Percentiles rank a stretch among this genome's conserved stretches.
Conservation (phyloP, 2,888 invertebrate genomes). For the Graphium colonna region DNA sequence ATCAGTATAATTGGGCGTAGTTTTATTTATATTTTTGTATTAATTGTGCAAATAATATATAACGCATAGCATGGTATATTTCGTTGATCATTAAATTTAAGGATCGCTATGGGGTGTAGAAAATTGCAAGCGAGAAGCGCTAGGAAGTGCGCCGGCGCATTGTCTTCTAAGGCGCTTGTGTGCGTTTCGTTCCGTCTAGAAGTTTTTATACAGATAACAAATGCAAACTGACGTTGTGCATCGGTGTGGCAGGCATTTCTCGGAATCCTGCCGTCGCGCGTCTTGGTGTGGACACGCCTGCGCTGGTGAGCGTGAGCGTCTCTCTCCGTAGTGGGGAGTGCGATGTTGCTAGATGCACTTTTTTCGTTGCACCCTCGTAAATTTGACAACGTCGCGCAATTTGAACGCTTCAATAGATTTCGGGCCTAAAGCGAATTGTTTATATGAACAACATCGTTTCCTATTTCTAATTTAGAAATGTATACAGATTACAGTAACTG, state of each 20-base stretch:
- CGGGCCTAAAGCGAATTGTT: too few species aligned
- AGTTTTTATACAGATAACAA: constrained; percentile 47
- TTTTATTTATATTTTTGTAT: too few species aligned
- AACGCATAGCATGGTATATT: not conserved
- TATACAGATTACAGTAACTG: not conserved
- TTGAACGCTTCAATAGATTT: constrained; percentile 37
- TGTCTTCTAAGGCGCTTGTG: constrained; percentile 42
- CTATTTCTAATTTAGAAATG: not conserved
- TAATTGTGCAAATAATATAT: too few species aligned
- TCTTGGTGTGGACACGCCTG: constrained; percentile 22
- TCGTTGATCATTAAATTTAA: not conserved
- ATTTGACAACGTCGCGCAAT: constrained; percentile 74
- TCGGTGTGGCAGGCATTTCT: constrained; percentile 33
- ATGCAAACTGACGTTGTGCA: constrained; percentile 33
- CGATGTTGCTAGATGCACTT: constrained; percentile 71
- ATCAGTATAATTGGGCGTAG: too few species aligned
- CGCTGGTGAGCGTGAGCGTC: constrained; percentile 27
- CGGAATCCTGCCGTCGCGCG: constrained; percentile 29
- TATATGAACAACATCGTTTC: too few species aligned
- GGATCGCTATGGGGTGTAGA: constrained; percentile 9
- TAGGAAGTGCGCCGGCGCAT: constrained; percentile 37
- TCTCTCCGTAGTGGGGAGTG: constrained; percentile 39
- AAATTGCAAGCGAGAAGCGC: constrained; percentile 29
- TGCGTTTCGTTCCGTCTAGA: constrained; percentile 46
- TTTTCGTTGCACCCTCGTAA: constrained; percentile 58